These are phyloP conservation scores for Tenebrio molitor DNA, from an alignment of 1,140 invertebrate genomes.

Conservation along the genomic window DNA sequence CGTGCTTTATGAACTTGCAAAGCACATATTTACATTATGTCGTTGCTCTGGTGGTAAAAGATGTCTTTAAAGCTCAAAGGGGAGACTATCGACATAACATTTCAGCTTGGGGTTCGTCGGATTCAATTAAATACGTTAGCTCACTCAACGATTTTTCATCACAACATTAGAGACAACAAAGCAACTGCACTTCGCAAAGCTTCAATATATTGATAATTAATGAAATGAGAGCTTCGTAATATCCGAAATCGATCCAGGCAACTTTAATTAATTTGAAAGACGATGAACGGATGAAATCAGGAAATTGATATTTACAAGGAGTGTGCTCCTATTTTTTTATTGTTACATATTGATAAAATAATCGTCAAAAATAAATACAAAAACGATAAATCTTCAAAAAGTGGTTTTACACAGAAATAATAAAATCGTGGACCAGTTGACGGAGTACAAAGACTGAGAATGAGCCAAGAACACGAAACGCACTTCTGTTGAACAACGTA, in stretches of 20 bases:
- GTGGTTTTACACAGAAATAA: too few relatives aligned
- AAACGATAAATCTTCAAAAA: too few relatives aligned
- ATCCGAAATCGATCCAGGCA: constrained; percentile 2
- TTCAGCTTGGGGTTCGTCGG: neutral
- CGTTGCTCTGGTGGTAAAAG: neutral
- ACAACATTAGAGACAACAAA: constrained; percentile 10
- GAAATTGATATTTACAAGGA: neutral
- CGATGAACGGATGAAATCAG: neutral
- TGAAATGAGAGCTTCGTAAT: constrained; percentile 13
- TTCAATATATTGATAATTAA: constrained; percentile 22
- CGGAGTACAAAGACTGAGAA: too few relatives aligned
- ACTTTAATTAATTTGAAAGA: constrained; percentile 22
- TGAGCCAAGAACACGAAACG: too few relatives aligned
- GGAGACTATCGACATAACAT: neutral
- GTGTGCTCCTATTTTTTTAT: too few relatives aligned
- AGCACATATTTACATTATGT: neutral
- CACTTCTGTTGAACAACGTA: too few relatives aligned
- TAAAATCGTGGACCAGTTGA: too few relatives aligned
- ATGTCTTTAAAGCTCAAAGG: neutral
- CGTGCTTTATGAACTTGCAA: too few relatives aligned
- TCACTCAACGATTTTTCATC: constrained; percentile 19
- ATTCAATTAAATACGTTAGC: constrained; percentile 18
- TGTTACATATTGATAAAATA: too few relatives aligned
- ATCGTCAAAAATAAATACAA: too few relatives aligned
- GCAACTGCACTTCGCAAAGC: constrained; percentile 7